phyloP scores from a whole-genome alignment of 2,888 invertebrate species.

The Crematogaster levior region DNA sequence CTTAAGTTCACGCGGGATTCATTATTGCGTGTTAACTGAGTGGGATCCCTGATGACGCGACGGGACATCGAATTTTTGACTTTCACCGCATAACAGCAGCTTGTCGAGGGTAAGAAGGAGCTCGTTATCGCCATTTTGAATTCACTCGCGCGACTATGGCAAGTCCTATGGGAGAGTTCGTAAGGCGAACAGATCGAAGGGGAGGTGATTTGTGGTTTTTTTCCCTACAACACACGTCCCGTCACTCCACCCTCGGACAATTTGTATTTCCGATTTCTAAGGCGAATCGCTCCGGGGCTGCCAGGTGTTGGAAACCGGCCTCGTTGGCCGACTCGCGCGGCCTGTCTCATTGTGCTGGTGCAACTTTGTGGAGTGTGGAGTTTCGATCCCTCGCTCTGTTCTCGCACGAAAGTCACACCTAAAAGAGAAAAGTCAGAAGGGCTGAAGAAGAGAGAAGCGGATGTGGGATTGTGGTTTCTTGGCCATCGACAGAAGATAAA shows the following conservation, averaged over 20 bases:
- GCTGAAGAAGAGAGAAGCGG: constrained; percentile 9
- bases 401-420: constrained; percentile 35
- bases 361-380: constrained; percentile 60
- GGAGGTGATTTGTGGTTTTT: constrained; percentile 77
- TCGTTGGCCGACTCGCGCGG: constrained; percentile 55
- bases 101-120: constrained; percentile 61
- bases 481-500: constrained; percentile 18
- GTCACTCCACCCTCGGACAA: constrained; percentile 71
- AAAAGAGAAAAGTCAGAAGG: constrained; percentile 30
- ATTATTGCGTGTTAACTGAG: constrained; percentile 41
- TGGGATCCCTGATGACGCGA: constrained; percentile 17
- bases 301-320: constrained; percentile 73
- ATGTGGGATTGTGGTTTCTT: background rate
- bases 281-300: constrained; percentile 64
- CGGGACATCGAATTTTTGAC: constrained; percentile 46
- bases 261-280: constrained; percentile 81
- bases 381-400: constrained; percentile 35
- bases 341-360: constrained; percentile 75
- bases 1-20: background rate
- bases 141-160: constrained; percentile 62
- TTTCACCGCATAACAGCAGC: constrained; percentile 62
- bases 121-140: constrained; percentile 81
- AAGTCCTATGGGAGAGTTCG: constrained; percentile 57
- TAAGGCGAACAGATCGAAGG: constrained; percentile 46
- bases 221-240: constrained; percentile 71